Conservation (phyloP, 2,113 vertebrate genomes). For the Vulpes lagopus region DNA sequence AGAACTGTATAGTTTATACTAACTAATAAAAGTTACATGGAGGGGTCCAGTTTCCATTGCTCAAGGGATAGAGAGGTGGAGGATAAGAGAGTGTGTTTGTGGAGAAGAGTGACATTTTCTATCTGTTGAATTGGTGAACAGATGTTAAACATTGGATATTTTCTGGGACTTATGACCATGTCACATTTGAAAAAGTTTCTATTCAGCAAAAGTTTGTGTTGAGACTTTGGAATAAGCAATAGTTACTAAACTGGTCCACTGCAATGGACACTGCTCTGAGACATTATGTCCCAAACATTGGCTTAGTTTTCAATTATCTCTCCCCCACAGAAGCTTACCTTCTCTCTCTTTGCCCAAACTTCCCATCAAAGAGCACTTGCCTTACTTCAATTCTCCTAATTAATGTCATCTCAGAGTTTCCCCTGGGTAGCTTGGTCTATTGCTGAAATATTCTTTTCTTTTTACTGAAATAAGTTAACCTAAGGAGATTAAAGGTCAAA, state of each 20-base stretch:
- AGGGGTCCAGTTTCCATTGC: not conserved
- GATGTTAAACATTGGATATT: not conserved
- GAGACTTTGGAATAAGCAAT: not conserved
- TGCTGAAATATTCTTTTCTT: constrained; percentile 28
- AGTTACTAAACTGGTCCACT: not conserved
- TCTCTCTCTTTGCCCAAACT: not conserved
- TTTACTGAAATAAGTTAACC: constrained; percentile 23
- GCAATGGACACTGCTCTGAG: not conserved
- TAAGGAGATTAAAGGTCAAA: constrained; percentile 4
- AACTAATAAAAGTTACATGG: not conserved
- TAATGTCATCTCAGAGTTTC: constrained; percentile 14
- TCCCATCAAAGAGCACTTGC: not conserved
- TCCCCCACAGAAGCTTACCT: not conserved
- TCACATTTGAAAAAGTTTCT: constrained; percentile 12
- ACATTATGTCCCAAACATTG: not conserved
- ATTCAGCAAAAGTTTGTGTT: not conserved
- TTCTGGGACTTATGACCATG: not conserved
- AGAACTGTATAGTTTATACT: not conserved
- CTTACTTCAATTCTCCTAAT: constrained; percentile 6
- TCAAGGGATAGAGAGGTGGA: not conserved
- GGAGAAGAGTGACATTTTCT: not conserved
- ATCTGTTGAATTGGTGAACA: not conserved
- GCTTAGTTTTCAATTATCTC: not conserved
- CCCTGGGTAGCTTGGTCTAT: not conserved
- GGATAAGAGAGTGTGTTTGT: not conserved